Evolutionary conservation across 2,797 vertebrate species (phyloP), one percentile per base, ranked within the genome.

Genomic region (Myotis pilosus): DNA sequence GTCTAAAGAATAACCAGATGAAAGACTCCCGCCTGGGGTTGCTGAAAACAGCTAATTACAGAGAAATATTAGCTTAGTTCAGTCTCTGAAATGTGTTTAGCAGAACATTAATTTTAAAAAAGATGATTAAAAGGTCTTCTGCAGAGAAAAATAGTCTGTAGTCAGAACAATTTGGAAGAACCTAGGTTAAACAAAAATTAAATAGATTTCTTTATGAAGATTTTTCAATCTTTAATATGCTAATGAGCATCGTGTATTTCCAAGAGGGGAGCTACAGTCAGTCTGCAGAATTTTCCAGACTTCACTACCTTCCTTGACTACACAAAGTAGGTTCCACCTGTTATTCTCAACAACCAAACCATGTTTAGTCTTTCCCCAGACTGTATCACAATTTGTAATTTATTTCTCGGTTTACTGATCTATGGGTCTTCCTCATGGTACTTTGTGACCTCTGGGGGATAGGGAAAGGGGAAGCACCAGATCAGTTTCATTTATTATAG

Each of bases 71-170:
- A 86, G 69, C 78, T 57, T 51, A 47, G 66, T 92, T 95, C 90
- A 93, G 85, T 74, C 69, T 94, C 86, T 13, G 28, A 57, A 85
- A 95, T 68, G 69, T 69, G 25, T 79, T 95, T 25, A 69, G 62
- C 25, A 95, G 76, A 96, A 95, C 23, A 28, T 51, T 85, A 68
- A 78, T 94, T 96, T 96, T 96, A 55, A n/a, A 92, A 96, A 94
- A 88, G 95, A 90, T 96, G 92, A 97, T 96, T 94, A 82, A 93
- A 88, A 95, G 93, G 76, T 89, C 81, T 96, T 95, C 68, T 92
- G 10, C 38, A 69, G 17, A 53, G 71, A 84, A 92, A 94, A 91
- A 92, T 8, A 89, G 38, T 75, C 55, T 90, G 28, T 16, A 91
- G 93, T 92, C 49, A 89, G 95, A 95, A 93, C 47, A 85, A 71